Percentiles rank a stretch among this genome's conserved stretches.
phyloP scores from a whole-genome alignment of 2,797 vertebrate genomes.

The Austrolebias charrua region DNA sequence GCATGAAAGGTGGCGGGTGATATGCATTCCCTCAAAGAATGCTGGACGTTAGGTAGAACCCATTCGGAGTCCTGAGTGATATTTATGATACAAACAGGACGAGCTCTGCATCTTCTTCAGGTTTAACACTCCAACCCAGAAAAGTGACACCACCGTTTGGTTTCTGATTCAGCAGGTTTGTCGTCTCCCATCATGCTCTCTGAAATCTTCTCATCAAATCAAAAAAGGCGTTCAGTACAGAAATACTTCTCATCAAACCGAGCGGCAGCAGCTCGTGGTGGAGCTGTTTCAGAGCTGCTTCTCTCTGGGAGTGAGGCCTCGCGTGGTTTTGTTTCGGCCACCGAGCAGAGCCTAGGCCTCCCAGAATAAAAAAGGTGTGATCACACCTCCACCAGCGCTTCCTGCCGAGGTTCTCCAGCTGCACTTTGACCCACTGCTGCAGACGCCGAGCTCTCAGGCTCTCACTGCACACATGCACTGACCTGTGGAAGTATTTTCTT shows the following conservation, averaged over 20 bases:
- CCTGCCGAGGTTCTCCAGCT: slow-evolving; percentile 18
- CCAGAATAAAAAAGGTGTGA: slow-evolving; percentile 22
- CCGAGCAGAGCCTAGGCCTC: slow-evolving; percentile 1
- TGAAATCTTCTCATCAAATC: too few relatives aligned
- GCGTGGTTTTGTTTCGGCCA: slow-evolving; percentile 1
- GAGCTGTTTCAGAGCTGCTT: background rate
- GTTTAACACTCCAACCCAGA: too few relatives aligned
- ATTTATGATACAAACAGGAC: too few relatives aligned
- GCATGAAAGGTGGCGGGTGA: too few relatives aligned
- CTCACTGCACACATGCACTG: background rate
- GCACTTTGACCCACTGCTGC: slow-evolving; percentile 4
- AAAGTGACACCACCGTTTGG: too few relatives aligned
- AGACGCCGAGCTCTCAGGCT: background rate
- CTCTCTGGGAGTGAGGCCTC: background rate
- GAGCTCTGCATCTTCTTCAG: too few relatives aligned
- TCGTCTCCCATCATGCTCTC: background rate
- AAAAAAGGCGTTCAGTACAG: too few relatives aligned
- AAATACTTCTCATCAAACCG: background rate
- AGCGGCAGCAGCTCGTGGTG: slow-evolving; percentile 3
- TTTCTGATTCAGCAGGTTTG: slow-evolving; percentile 5
- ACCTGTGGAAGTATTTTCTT: background rate
- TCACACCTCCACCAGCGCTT: slow-evolving; percentile 17
- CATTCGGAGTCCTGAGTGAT: too few relatives aligned
- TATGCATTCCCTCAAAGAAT: too few relatives aligned
- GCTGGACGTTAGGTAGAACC: too few relatives aligned